Evolutionary conservation across 2,888 invertebrate species (phyloP).

Genomic region (Caenorhabditis sp.): DNA sequence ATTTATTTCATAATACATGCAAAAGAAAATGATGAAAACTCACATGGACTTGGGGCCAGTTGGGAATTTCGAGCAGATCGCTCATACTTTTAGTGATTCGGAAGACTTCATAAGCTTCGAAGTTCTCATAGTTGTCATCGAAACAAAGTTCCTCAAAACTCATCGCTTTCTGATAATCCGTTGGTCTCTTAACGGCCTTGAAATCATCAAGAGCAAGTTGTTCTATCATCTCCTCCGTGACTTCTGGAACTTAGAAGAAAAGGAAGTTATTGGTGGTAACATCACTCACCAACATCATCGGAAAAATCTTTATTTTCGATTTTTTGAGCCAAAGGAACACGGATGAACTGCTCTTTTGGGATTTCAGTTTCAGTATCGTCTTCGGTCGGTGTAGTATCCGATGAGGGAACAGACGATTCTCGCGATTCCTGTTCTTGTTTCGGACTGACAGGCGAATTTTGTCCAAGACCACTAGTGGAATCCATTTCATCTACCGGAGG

Average conservation of each 20-base stretch:
- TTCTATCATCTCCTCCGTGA: not conserved
- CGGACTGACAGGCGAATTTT: not conserved
- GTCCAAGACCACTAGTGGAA: too few relatives aligned
- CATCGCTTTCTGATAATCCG: not conserved
- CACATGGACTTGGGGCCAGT: not conserved
- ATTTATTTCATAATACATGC: not conserved
- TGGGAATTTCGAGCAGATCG: slow-evolving; percentile 14
- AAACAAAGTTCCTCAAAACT: not conserved
- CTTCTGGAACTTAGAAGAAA: not conserved
- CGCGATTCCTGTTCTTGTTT: not conserved
- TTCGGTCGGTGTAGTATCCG: too few relatives aligned
- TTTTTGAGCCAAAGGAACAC: too few relatives aligned
- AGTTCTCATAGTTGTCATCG: not conserved
- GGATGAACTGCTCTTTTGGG: too few relatives aligned
- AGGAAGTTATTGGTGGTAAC: too few relatives aligned
- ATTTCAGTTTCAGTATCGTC: too few relatives aligned
- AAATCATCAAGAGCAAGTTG: not conserved
- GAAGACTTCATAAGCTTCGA: slow-evolving; percentile 1
- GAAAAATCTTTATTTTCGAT: too few relatives aligned
- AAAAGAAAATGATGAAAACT: not conserved
- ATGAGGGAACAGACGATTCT: not conserved
- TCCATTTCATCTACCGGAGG: not conserved
- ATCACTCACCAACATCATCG: too few relatives aligned
- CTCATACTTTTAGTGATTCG: slow-evolving; percentile 14
- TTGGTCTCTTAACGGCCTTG: not conserved